phyloP scores from a whole-genome alignment of 2,797 vertebrate genomes.

The Thripadectes ignobilis region DNA sequence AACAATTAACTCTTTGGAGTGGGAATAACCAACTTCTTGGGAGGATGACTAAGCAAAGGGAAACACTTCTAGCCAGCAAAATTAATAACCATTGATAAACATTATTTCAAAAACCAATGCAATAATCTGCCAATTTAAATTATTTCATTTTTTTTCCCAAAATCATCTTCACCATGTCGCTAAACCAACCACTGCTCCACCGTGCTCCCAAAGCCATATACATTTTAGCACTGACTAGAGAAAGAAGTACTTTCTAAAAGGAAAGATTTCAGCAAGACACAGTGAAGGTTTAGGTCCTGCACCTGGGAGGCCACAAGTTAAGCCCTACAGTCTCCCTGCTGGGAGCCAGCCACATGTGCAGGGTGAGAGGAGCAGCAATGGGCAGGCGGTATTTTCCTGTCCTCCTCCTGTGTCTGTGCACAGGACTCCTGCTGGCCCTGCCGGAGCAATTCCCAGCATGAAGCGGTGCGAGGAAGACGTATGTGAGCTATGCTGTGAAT shows the following conservation, averaged over 20 bases:
- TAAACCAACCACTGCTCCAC: not conserved
- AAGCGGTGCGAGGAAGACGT: rapidly evolving
- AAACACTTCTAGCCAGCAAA: not conserved
- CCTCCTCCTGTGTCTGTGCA: rapidly evolving
- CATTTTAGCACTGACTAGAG: not conserved
- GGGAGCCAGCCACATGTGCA: rapidly evolving
- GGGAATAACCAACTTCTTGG: not conserved
- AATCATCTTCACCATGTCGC: not conserved
- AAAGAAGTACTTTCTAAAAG: not conserved
- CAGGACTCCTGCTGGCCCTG: not conserved
- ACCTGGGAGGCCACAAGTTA: not conserved
- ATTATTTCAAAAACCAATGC: not conserved
- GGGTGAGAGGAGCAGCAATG: not conserved
- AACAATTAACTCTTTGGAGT: not conserved
- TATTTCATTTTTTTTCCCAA: not conserved
- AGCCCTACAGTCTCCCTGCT: rapidly evolving
- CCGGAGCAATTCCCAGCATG: not conserved
- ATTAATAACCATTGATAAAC: not conserved
- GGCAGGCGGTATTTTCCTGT: rapidly evolving
- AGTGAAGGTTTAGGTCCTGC: not conserved
- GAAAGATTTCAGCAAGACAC: not conserved
- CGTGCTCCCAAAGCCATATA: rapidly evolving
- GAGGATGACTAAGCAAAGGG: not conserved
- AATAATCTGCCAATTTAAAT: not conserved
- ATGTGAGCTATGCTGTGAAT: rapidly evolving